Base-by-base conservation (phyloP, 2,797 vertebrate genomes). In the Gymnopithys bicolor region DNA sequence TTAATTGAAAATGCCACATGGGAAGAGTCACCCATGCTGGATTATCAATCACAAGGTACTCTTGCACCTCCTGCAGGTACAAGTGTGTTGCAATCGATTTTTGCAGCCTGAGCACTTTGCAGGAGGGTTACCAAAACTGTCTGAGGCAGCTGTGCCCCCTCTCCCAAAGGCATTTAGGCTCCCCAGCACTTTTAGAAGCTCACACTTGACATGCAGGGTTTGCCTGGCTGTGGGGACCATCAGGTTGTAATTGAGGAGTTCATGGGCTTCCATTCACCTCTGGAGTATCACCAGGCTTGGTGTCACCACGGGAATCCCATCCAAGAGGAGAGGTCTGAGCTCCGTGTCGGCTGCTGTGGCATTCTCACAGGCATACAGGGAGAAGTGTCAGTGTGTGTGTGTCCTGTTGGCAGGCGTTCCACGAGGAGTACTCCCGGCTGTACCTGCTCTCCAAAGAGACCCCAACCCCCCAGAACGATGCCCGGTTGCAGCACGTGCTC, bases 401-500 rank as follows among this genome's bases (percentile, higher is more conserved):
- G 82, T 53, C 13, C 0, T 41, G 41, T 25, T 11, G 67, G 45
- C 81, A 90, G 81, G 88, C 88, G 16, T 90, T 90, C 74, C 88
- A 41, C 9, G 88, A 90, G 67, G 88, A 90, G 67, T 90, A 90
- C 33, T 90, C 88, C 33, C 97, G 99, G 37, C 97, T 99, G 88
- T 98, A 97, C 63, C 98, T 98, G 93, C 98, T 99, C 16, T 98
- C 99, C 69, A 98, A 98, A 78, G 98, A 99, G 97, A 96, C 97
- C n/a, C 97, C 98, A 2, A 98, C 98, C 1, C 98, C 98, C 4
- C 99, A 98, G 95, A 99, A 98, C 2, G 99, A 99, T 0, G 97
- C 98, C 13, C 98, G 99, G 1, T 96, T 99, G 87, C 99, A 99
- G 84, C 99, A 99, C 2, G 97, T 98, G 35, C 98, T 99, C 33